phyloP scores from a whole-genome alignment of 2,113 vertebrate genomes.

The Carassius auratus region DNA sequence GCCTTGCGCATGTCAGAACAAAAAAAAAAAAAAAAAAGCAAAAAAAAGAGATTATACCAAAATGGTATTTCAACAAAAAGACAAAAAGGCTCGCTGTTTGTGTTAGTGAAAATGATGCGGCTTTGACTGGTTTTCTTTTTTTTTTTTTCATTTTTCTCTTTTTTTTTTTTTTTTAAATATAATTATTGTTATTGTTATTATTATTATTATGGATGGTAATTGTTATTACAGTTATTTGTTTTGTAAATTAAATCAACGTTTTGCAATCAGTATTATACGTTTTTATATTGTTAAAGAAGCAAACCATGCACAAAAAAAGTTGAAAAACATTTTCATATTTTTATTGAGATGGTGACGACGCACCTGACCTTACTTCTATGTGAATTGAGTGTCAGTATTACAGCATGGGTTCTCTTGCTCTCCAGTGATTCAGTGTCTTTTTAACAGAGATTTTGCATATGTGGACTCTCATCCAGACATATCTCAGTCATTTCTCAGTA shows the following conservation, averaged over 20 bases:
- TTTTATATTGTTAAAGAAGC: constrained; percentile 72
- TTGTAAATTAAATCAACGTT: constrained; percentile 71
- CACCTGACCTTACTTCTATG: constrained; percentile 83
- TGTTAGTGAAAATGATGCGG: constrained; percentile 63
- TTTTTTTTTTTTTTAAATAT: constrained; percentile 41
- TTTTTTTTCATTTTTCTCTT: constrained; percentile 52
- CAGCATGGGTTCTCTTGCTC: constrained; percentile 83
- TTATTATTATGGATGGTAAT: constrained; percentile 61
- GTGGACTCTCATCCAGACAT: constrained; percentile 56
- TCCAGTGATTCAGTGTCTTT: constrained; percentile 67
- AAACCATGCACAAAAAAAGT: constrained; percentile 63
- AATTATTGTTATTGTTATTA: constrained; percentile 61
- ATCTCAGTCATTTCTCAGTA: constrained; percentile 60
- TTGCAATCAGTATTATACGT: constrained; percentile 69
- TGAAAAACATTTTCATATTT: constrained; percentile 79
- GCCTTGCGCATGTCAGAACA: constrained; percentile 28
- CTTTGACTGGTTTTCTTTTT: constrained; percentile 57
- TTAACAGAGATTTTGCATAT: constrained; percentile 60
- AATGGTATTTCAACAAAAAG: constrained; percentile 58
- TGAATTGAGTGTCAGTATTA: constrained; percentile 85
- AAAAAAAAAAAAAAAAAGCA: constrained; percentile 17
- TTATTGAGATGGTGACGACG: constrained; percentile 82
- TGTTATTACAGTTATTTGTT: constrained; percentile 69
- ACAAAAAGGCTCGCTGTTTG: constrained; percentile 66
- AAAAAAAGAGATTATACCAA: constrained; percentile 51